These are phyloP conservation scores for Silurus aristotelis DNA, from an alignment of 2,797 vertebrate genomes.

Conservation along the genomic window DNA sequence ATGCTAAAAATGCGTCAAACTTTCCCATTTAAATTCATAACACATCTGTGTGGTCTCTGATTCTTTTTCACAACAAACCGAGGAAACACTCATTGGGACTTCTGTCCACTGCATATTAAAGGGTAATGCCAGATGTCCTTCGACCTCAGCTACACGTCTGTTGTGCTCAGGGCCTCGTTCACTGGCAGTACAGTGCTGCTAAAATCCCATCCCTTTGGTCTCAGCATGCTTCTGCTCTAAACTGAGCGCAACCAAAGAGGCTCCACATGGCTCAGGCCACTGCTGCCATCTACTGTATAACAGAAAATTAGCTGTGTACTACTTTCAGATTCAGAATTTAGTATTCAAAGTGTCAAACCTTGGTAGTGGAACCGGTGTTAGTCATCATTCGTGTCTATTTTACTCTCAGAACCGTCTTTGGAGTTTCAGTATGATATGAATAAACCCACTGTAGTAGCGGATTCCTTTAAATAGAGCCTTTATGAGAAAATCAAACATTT, in stretches of 20 bases:
- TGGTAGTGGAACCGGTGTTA: neutral
- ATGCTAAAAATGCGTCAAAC: no score
- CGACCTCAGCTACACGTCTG: neutral
- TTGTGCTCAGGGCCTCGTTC: neutral
- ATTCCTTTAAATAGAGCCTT: constrained; percentile 11
- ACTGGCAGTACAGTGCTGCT: neutral
- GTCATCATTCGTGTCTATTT: neutral
- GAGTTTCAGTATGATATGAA: neutral
- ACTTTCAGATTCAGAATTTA: neutral
- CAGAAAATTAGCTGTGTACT: neutral
- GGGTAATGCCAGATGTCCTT: neutral
- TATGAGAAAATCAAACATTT: neutral
- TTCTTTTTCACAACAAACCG: neutral
- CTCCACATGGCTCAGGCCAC: neutral
- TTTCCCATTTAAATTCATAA: no score
- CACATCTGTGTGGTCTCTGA: neutral
- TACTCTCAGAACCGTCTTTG: neutral
- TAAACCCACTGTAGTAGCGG: neutral
- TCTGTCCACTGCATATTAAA: neutral
- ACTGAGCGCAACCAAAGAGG: neutral
- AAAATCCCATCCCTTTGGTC: neutral
- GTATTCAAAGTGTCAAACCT: neutral
- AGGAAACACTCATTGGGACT: neutral
- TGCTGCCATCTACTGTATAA: constrained; percentile 47
- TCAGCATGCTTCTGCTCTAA: neutral